Conservation (phyloP, 2,888 invertebrate species). For the Oscheius sp. region DNA sequence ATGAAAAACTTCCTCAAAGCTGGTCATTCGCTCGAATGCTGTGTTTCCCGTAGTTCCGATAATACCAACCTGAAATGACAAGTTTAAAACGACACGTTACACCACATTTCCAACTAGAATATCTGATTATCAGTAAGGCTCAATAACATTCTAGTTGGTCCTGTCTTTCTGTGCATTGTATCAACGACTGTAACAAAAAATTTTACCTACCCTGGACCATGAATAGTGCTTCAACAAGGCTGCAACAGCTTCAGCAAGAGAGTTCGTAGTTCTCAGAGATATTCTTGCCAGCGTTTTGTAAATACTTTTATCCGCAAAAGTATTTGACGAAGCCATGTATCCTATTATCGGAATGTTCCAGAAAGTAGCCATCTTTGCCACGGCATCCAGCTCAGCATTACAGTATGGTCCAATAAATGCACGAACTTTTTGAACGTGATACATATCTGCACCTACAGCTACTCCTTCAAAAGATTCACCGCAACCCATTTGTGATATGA, state of each 20-base stretch:
- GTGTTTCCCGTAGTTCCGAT: conserved; percentile 65
- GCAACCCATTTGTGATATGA: conserved; percentile 65
- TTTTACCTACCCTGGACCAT: conserved; percentile 55
- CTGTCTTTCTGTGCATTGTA: background rate
- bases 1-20: conserved; percentile 69
- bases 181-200: no score
- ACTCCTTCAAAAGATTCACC: conserved; percentile 69
- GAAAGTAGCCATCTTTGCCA: conserved; percentile 68
- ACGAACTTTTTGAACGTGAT: conserved; percentile 66
- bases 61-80: conserved; percentile 56
- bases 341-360: conserved; percentile 69
- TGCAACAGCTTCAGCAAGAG: conserved; percentile 63
- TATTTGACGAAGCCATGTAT: conserved; percentile 67
- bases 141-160: no score
- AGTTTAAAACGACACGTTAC: no score
- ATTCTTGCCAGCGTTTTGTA: conserved; percentile 68
- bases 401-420: conserved; percentile 69
- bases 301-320: conserved; percentile 66
- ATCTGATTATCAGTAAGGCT: background rate
- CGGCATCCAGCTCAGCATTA: conserved; percentile 59
- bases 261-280: conserved; percentile 67
- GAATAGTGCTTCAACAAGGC: conserved; percentile 65
- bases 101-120: background rate
- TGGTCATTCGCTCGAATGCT: conserved; percentile 63
- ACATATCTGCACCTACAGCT: conserved; percentile 69